phyloP scores from a whole-genome alignment of 2,113 vertebrate genomes.

The Bothrops jararaca region DNA sequence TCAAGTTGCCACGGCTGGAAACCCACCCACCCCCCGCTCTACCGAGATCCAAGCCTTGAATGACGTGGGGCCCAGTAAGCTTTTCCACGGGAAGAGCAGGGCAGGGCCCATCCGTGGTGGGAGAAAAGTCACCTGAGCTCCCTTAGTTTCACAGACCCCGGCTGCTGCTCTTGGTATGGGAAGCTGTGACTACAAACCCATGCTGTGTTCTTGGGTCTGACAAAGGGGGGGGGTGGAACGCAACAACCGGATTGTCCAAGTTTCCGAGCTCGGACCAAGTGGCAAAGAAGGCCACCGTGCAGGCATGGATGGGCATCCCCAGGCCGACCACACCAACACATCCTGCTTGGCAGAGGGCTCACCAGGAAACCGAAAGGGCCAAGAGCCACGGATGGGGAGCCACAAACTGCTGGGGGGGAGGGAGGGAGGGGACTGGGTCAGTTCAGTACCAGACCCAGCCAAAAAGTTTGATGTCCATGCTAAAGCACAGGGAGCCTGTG shows the following conservation, averaged over 20 bases:
- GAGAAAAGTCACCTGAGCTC: slow-evolving; percentile 26
- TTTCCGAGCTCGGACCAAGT: slow-evolving; percentile 43
- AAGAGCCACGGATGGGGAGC: too few relatives aligned
- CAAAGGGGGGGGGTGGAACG: slow-evolving; percentile 20
- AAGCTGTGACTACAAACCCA: slow-evolving; percentile 37
- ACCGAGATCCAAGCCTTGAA: too few relatives aligned
- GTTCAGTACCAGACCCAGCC: too few relatives aligned
- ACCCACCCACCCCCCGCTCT: too few relatives aligned
- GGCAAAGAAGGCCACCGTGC: slow-evolving; percentile 61
- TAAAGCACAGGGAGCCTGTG: too few relatives aligned
- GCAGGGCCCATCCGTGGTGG: too few relatives aligned
- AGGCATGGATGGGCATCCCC: slow-evolving; percentile 30
- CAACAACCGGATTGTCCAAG: slow-evolving; percentile 25
- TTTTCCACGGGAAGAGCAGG: not conserved
- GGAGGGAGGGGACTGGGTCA: too few relatives aligned
- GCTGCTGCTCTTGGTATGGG: slow-evolving; percentile 65
- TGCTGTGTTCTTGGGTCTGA: slow-evolving; percentile 32
- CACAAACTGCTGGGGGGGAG: too few relatives aligned
- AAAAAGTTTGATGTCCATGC: too few relatives aligned
- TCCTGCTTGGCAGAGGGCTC: not conserved
- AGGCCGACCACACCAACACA: not conserved
- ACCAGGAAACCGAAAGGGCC: not conserved
- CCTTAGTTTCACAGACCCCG: slow-evolving; percentile 46
- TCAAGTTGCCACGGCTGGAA: too few relatives aligned
- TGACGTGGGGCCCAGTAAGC: not conserved